Evolutionary conservation across 1,140 invertebrate genomes (phyloP).

Genomic region (Dolichoris vasculosae): DNA sequence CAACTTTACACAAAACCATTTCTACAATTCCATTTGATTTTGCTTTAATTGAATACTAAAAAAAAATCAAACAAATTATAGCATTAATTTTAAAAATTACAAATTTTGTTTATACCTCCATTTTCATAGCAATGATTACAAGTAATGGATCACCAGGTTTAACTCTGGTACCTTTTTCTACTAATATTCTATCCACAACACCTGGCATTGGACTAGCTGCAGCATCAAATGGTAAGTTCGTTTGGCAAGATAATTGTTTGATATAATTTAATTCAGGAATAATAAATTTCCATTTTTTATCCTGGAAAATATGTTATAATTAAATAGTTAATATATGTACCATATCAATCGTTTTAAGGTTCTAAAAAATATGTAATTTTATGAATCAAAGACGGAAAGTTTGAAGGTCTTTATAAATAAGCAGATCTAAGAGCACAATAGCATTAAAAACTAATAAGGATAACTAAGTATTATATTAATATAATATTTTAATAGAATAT

Average conservation of each 20-base stretch:
- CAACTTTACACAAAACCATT: slow-evolving; percentile 82
- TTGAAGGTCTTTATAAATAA: no score
- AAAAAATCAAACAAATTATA: slow-evolving; percentile 56
- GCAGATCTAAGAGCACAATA: no score
- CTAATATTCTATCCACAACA: slow-evolving; percentile 92
- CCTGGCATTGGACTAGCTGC: slow-evolving; percentile 96
- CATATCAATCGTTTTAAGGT: no score
- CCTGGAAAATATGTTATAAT: slow-evolving; percentile 64
- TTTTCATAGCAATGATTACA: slow-evolving; percentile 99
- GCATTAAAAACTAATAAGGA: no score
- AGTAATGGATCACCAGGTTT: slow-evolving; percentile 89
- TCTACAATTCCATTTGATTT: slow-evolving; percentile 84
- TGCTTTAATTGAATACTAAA: slow-evolving; percentile 88
- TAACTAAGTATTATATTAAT: no score
- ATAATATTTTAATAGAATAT: no score
- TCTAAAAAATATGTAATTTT: no score
- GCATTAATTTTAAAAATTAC: neutral
- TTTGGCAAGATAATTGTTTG: slow-evolving; percentile 65
- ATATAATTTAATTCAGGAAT: slow-evolving; percentile 74
- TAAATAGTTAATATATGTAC: no score
- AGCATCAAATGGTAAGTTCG: slow-evolving; percentile 66
- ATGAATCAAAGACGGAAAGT: no score
- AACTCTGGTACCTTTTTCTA: slow-evolving; percentile 86
- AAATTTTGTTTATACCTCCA: slow-evolving; percentile 83
- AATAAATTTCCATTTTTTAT: slow-evolving; percentile 74